A percentile compares a stretch with the other conserved stretches of the same genome.
Evolutionary conservation across 2,888 invertebrate genomes (phyloP).

Genomic region (Athetis lepigone): DNA sequence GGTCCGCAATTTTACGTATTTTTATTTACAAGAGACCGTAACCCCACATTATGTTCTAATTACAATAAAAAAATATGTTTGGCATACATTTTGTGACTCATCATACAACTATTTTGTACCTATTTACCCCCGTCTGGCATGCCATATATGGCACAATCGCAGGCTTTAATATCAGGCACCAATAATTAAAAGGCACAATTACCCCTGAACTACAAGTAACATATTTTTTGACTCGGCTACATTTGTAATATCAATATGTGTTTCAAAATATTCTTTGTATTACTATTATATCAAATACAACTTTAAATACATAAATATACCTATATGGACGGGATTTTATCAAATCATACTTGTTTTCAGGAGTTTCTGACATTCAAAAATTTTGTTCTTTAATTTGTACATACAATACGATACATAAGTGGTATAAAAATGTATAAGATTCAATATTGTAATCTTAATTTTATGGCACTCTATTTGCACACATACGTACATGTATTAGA

Average conservation of each 20-base stretch:
- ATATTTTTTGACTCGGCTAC: constrained; percentile 46
- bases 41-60: constrained; percentile 76
- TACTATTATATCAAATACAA: constrained; percentile 42
- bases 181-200: constrained; percentile 79
- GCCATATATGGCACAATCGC: constrained; percentile 82
- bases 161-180: constrained; percentile 79
- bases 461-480: constrained; percentile 87
- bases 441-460: constrained; percentile 73
- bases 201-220: constrained; percentile 59
- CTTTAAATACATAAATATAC: constrained; percentile 49
- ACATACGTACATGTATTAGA: constrained; percentile 74
- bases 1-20: constrained; percentile 84
- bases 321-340: constrained; percentile 60
- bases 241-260: constrained; percentile 60
- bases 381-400: constrained; percentile 65
- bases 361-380: constrained; percentile 47
- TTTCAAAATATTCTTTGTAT: constrained; percentile 40
- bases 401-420: constrained; percentile 65
- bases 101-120: constrained; percentile 86
- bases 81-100: constrained; percentile 90
- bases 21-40: constrained; percentile 79
- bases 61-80: constrained; percentile 83
- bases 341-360: constrained; percentile 57
- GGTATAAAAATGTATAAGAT: constrained; percentile 68
- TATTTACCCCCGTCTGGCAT: constrained; percentile 70